Evolutionary conservation across 2,888 invertebrate species (phyloP).

Genomic region (Globia sparganii): DNA sequence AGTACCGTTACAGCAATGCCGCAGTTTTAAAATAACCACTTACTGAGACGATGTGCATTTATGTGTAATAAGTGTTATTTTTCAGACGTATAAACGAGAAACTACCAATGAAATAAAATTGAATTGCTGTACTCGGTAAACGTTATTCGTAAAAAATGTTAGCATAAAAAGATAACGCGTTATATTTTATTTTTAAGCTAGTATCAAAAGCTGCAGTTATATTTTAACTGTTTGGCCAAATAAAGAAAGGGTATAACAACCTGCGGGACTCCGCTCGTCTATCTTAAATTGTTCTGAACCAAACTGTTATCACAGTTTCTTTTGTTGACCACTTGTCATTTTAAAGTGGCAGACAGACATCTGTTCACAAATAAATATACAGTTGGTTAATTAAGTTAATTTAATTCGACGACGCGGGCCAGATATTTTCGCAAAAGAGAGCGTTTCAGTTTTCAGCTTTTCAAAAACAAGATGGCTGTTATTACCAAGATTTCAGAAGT

Average conservation of each 20-base stretch:
- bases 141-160: constrained; percentile 31
- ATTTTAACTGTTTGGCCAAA: not conserved
- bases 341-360: constrained; percentile 33
- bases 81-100: constrained; percentile 67
- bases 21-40: constrained; percentile 80
- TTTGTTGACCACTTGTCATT: constrained; percentile 67
- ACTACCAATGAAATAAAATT: constrained; percentile 61
- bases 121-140: constrained; percentile 36
- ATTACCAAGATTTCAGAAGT: constrained; percentile 3
- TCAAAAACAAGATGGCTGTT: not conserved
- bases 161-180: constrained; percentile 29
- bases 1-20: constrained; percentile 82
- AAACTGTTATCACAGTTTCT: constrained; percentile 47
- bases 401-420: constrained; percentile 1
- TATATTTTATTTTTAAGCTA: constrained; percentile 28
- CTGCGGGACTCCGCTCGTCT: constrained; percentile 67
- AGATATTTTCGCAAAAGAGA: not conserved
- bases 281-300: constrained; percentile 66
- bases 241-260: constrained; percentile 18
- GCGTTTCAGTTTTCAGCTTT: not conserved
- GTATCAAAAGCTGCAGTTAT: constrained; percentile 25
- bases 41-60: constrained; percentile 75
- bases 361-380: constrained; percentile 20
- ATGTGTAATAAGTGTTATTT: constrained; percentile 72
- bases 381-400: constrained; percentile 4